Base-by-base conservation (phyloP, 2,113 vertebrate species). In the Amphiprion percula region DNA sequence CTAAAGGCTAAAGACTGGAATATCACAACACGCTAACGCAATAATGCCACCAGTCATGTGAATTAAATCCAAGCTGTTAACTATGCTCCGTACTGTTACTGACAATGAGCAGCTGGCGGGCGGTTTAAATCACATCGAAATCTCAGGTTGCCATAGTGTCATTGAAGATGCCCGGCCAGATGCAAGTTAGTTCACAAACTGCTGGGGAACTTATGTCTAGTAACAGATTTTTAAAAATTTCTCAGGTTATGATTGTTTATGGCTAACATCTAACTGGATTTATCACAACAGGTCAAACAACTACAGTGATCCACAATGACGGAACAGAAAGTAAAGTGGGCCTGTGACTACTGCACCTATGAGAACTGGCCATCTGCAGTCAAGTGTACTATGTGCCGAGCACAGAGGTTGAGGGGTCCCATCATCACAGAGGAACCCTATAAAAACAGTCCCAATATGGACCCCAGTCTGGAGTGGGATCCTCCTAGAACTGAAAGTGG, bases 381-480 rank as follows among this genome's bases (percentile, higher is more conserved):
- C 92, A 99, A 99, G 86, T 99, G 97, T 66, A 98, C 97, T 16
- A 98, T 99, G 97, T 98, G 97, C 83, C 97, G 96, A 23, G 97
- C 97, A 55, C 96, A 94, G 47, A 96, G 95, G 77, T 95, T 96
- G n/a, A 96, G 93, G 15, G 95, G 95, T 63, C 96, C 97, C 75
- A 98, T 99, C 73, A 99, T 99, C 79, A 98, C 97, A 0, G 97
- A 98, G 91, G 97, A 98, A 77, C 96, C 97, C 0, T 97, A 96
- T 73, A 97, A 96, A 82, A 96, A 94, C 74, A 92, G 95, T 21
- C 95, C 96, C 0, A 94, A 94, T 44, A 56, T 74, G 56, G 97
- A 96, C 50, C 83, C 95, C 1, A 92, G 94, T 28, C 88, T 94
- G 65, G 95, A 95, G 53, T 97, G 96, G 96, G 96, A 96, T 82